Percentiles rank a stretch among this genome's conserved stretches.
Conservation (phyloP, 2,888 invertebrate genomes). For the Standfussiana lucernea region DNA sequence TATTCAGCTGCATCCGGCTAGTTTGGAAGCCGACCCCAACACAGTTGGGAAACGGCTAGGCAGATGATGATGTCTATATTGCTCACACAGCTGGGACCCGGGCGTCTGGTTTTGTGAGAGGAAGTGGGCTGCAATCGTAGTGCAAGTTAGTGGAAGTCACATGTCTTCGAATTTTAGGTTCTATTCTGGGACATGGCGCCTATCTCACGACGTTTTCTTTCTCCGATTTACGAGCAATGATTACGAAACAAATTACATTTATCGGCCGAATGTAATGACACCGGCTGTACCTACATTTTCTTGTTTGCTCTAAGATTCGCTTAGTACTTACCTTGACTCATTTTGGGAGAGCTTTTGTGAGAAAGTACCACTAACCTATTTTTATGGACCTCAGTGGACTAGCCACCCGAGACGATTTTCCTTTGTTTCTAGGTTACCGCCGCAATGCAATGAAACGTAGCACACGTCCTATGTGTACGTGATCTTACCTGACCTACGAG, state of each 20-base stretch:
- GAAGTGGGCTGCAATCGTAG: not conserved
- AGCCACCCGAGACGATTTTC: not conserved
- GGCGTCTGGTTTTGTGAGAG: not conserved
- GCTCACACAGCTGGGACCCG: not conserved
- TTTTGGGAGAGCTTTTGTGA: not conserved
- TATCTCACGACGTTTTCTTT: not conserved
- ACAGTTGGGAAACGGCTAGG: too few relatives aligned
- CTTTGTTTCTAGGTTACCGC: conserved; percentile 8
- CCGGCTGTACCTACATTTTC: not conserved
- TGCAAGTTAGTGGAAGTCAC: not conserved
- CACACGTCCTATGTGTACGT: conserved; percentile 20
- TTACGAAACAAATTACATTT: not conserved
- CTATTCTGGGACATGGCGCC: not conserved
- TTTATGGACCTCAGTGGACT: not conserved
- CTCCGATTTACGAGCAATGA: not conserved
- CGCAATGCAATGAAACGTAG: conserved; percentile 11
- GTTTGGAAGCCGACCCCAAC: too few relatives aligned
- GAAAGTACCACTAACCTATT: not conserved
- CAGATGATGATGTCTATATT: too few relatives aligned
- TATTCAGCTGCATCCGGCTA: too few relatives aligned
- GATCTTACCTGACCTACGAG: not conserved
- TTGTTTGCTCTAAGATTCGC: not conserved
- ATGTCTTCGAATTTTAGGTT: not conserved
- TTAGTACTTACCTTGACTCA: not conserved
- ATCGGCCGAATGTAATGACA: not conserved